Base-by-base conservation (phyloP, 2,888 invertebrate genomes). In the Patella depressa region DNA sequence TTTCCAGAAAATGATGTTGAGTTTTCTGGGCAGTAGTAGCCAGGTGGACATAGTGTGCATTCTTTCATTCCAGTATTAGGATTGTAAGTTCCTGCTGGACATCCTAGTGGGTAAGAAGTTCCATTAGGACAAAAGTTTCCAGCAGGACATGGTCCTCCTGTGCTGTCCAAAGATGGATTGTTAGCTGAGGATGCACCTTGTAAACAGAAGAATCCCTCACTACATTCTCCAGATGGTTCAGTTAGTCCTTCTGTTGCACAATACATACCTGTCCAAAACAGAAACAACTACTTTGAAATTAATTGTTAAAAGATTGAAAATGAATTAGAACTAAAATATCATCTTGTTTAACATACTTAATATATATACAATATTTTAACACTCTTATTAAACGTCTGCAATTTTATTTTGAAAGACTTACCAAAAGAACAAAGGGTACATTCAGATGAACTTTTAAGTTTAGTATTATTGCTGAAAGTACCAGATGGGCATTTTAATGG, bases 61-160 rank as follows among this genome's bases (percentile, higher is more conserved):
- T 76, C 59, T 3, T 80, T 73, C 53, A 80, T 76, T 29, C 87
- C 87, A 17, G 86, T 83, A 14, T 77, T 74, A 34, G 83, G 82
- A 74, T 83, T 86, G 80, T 86, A 88, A 0, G 84, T 82, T 53
- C 88, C 88, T 11, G 86, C 84, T 34, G 83, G 81, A 72, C 88
- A 88, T 11, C 84, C 85, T 17, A 86, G 82, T 45, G 88, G 88
- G 72, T 83, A 88, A 19, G 87, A 83, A 29, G 90, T 90, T 55
- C 89, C 89, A 78, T 87, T 87, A 2, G 87, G 88, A 76, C 90
- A 90, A 79, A 85, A 90, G 78, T 89, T 87, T n/a, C 90, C 90
- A 3, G 83, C 79, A 11, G 90, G 89, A 78, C 90, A 90, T 0
- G 87, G 87, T n/a, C 89, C 89, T 53, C 88, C 86, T 78, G 85